Conservation (phyloP, 2,797 vertebrate genomes). For the Bradypodion pumilum region DNA sequence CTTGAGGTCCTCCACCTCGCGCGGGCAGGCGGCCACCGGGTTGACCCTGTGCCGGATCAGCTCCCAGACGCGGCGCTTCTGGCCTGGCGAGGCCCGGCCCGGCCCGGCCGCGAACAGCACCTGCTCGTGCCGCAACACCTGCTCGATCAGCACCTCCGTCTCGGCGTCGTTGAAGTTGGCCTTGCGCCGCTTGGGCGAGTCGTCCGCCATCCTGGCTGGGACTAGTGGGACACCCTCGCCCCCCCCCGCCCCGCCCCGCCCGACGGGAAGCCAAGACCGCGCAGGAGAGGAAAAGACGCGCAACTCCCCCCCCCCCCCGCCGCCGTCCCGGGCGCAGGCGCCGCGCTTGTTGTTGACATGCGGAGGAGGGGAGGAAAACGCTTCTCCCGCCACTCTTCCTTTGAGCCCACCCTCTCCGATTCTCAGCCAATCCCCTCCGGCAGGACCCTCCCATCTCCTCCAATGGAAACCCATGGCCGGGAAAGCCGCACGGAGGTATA, state of each 20-base stretch:
- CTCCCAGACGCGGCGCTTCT: slow-evolving; percentile 69
- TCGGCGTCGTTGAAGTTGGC: slow-evolving; percentile 71
- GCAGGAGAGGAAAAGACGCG: slow-evolving; percentile 68
- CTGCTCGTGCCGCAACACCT: slow-evolving; percentile 70
- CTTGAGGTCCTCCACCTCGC: slow-evolving; percentile 68
- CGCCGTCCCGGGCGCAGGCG: slow-evolving; percentile 48
- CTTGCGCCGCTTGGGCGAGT: slow-evolving; percentile 68
- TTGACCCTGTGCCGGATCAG: slow-evolving; percentile 55
- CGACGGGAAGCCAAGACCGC: slow-evolving; percentile 56
- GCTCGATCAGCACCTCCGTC: slow-evolving; percentile 70
- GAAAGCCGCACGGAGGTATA: too few relatives aligned
- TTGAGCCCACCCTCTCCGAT: background rate
- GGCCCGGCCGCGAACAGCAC: slow-evolving; percentile 53
- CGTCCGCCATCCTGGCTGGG: slow-evolving; percentile 60
- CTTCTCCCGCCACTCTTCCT: background rate
- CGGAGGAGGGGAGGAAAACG: background rate
- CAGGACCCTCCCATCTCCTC: background rate
- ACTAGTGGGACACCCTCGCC: background rate
- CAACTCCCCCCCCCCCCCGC: slow-evolving; percentile 17
- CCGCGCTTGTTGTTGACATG: slow-evolving; percentile 45
- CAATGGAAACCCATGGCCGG: slow-evolving; percentile 13
- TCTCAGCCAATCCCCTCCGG: slow-evolving; percentile 1
- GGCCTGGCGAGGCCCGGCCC: slow-evolving; percentile 54
- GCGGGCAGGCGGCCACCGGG: slow-evolving; percentile 62
- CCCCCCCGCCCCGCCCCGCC: rapidly evolving